phyloP scores from a whole-genome alignment of 1,140 invertebrate species.

The Amyelois transitella region DNA sequence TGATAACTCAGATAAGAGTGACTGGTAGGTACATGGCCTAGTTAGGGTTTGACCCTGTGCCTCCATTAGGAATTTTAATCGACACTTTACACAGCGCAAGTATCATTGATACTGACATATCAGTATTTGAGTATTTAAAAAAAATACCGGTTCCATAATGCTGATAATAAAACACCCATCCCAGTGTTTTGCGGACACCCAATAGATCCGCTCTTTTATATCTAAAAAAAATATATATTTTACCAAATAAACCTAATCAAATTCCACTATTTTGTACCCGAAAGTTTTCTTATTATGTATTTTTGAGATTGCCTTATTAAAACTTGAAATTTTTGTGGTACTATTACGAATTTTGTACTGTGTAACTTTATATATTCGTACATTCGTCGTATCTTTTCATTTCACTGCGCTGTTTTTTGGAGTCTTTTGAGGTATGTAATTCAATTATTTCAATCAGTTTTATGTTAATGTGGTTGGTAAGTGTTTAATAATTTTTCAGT shows the following conservation, averaged over 20 bases:
- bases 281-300: background rate
- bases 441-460: no score
- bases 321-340: background rate
- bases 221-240: constrained; percentile 3
- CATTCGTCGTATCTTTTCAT: no score
- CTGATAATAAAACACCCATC: constrained; percentile 3
- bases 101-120: background rate
- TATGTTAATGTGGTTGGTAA: no score
- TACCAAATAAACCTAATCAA: background rate
- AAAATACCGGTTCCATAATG: constrained; percentile 3
- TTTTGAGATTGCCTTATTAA: background rate
- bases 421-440: no score
- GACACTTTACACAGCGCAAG: no score
- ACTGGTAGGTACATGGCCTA: no score
- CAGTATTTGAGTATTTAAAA: constrained; percentile 1
- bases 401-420: no score
- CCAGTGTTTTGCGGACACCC: constrained; percentile 11
- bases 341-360: no score
- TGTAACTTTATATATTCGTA: background rate
- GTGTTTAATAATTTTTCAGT: no score
- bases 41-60: no score
- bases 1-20: no score
- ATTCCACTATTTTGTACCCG: constrained; percentile 1
- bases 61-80: no score
- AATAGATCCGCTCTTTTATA: constrained; percentile 3